Percentiles rank a stretch among this genome's conserved stretches.
phyloP scores from a whole-genome alignment of 23 tunicate genomes.

The Halocynthia aurantium region DNA sequence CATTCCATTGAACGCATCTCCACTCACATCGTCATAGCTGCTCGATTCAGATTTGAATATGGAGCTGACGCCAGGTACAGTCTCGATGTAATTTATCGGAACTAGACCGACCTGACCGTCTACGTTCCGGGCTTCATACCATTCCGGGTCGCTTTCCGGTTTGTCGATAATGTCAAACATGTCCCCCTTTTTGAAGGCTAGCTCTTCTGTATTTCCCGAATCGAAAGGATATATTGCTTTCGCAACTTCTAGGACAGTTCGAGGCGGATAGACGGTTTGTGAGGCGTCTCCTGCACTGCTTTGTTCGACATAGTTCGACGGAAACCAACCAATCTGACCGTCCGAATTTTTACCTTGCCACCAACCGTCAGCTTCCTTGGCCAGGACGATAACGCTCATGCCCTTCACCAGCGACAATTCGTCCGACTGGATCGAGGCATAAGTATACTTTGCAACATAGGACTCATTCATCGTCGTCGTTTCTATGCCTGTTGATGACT shows the following conservation, averaged over 20 bases:
- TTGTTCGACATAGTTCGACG: slow-evolving; percentile 77
- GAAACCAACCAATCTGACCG: slow-evolving; percentile 76
- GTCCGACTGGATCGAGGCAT: slow-evolving; percentile 61
- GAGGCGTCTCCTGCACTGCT: neutral
- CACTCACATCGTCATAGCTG: slow-evolving; percentile 52
- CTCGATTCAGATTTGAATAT: slow-evolving; percentile 5
- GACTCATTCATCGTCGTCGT: slow-evolving; percentile 31
- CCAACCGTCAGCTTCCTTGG: slow-evolving; percentile 85
- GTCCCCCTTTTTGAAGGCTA: slow-evolving; percentile 75
- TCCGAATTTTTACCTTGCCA: slow-evolving; percentile 78
- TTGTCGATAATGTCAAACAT: slow-evolving; percentile 73
- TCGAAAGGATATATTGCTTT: slow-evolving; percentile 72
- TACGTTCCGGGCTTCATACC: slow-evolving; percentile 69
- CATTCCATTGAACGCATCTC: neutral
- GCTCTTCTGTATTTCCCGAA: slow-evolving; percentile 76
- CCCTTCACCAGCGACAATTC: slow-evolving; percentile 65
- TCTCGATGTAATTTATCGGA: slow-evolving; percentile 84
- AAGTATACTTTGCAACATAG: slow-evolving; percentile 76
- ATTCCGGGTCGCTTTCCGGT: slow-evolving; percentile 81
- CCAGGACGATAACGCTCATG: slow-evolving; percentile 57
- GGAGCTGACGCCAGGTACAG: slow-evolving; percentile 36
- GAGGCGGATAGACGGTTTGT: slow-evolving; percentile 3
- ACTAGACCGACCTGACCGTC: slow-evolving; percentile 63
- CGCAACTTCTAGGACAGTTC: slow-evolving; percentile 46
- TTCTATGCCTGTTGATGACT: neutral